Base-by-base conservation (phyloP, 2,888 invertebrate species). In the Calameuta idolon region DNA sequence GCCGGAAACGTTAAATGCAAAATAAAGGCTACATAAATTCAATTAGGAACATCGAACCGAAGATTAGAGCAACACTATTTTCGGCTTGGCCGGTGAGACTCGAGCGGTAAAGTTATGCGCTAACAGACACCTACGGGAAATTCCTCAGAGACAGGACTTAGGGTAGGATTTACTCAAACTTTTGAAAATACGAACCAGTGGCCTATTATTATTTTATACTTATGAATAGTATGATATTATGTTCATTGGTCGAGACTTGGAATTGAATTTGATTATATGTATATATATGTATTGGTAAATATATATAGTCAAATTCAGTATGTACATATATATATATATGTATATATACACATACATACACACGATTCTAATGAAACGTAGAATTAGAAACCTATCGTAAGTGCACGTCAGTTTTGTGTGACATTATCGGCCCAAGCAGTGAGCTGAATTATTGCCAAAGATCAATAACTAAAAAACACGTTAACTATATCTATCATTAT, bases 11-110 rank as follows among this genome's bases (percentile, higher is more conserved):
- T 86, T 83, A 75, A 77, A 85, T 83, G 83, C 83, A 81, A 83
- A 88, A 86, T 86, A 85, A 86, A 87, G 80, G 87, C 79, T 83
- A 83, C 85, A 86, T 87, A 87, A 88, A 88, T 87, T 86, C 85
- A 85, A 87, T 85, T 87, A 81, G 80, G 81, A 77, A 76, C 79
- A 81, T 83, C 83, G 81, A 82, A 81, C 79, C 79, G 80, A 81
- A 82, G 83, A 83, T 82, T 84, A 82, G 82, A 80, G 77, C 73
- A 80, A 78, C 75, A 74, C 77, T 76, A 76, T 68, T 79, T 71
- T 76, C 76, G 31, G 23, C 55, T 55, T 55, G 55, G 55, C 55
- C 55, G 55, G 55, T 23, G 55, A 23, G 23, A 55, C 55, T 55
- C 77, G 76, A 73, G 76, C 79, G 78, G 78, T 81, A 80, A 75